A percentile compares a stretch with the other conserved stretches of the same genome.
Conservation (phyloP, 2,888 invertebrate species). For the Nemapogon koenigi region DNA sequence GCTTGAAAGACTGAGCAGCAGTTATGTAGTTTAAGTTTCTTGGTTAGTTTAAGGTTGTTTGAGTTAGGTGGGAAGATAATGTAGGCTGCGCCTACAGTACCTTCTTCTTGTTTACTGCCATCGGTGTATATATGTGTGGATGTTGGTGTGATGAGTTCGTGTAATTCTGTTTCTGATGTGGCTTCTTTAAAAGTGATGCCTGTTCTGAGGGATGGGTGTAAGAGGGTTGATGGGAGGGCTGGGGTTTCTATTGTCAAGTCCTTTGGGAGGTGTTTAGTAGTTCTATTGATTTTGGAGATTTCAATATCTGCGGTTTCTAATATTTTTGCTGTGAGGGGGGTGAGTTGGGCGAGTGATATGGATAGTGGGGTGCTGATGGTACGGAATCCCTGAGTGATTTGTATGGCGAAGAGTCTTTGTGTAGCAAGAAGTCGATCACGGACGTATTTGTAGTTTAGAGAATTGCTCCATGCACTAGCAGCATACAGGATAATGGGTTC, state of each 20-base stretch:
- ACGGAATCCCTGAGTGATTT: neutral
- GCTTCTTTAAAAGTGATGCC: neutral
- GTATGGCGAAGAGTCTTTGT: neutral
- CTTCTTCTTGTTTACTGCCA: conserved; percentile 5
- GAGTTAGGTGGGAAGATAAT: no score
- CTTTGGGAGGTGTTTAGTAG: no score
- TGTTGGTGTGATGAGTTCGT: no score
- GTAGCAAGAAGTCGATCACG: neutral
- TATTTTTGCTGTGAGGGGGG: conserved; percentile 10
- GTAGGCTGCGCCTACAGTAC: conserved; percentile 1
- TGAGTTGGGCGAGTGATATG: conserved; percentile 3
- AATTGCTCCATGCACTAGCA: neutral
- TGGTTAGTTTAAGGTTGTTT: conserved; percentile 9
- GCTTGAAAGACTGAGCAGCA: conserved; percentile 10
- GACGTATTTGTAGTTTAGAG: neutral
- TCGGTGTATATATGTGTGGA: neutral
- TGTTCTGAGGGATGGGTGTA: neutral
- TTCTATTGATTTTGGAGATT: no score
- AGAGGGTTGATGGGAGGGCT: no score
- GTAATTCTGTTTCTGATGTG: neutral
- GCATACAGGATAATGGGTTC: no score
- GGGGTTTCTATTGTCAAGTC: no score
- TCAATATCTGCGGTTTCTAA: conserved; percentile 6
- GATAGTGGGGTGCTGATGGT: neutral
- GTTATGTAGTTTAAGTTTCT: conserved; percentile 2